These are phyloP conservation scores for Channa maculata DNA, from an alignment of 2,113 vertebrate species.

Conservation along the genomic window DNA sequence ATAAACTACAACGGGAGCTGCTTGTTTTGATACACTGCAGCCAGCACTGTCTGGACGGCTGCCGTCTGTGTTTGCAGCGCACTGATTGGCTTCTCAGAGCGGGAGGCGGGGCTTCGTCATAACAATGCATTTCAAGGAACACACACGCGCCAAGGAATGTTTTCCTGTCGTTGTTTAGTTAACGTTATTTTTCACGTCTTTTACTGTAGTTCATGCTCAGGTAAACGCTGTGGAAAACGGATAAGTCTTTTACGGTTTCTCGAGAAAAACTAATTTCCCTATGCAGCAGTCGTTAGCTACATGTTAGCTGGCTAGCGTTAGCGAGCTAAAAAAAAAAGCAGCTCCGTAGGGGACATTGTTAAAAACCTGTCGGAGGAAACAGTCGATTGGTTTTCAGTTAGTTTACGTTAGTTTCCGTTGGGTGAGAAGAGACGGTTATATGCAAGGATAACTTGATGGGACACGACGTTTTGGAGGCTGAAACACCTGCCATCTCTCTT, in stretches of 20 bases:
- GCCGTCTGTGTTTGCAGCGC: conserved; percentile 63
- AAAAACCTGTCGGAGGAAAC: conserved; percentile 29
- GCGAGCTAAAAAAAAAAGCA: conserved; percentile 53
- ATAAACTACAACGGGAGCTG: conserved; percentile 28
- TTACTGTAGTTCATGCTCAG: conserved; percentile 4
- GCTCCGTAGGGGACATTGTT: conserved; percentile 44
- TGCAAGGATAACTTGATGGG: conserved; percentile 51
- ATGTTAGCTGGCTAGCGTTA: conserved; percentile 63
- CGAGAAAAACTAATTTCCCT: not conserved
- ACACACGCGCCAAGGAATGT: conserved; percentile 83
- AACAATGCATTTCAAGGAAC: conserved; percentile 79
- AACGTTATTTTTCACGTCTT: not conserved
- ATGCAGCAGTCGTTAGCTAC: conserved; percentile 37
- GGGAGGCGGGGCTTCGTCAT: conserved; percentile 70
- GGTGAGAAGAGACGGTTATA: not conserved
- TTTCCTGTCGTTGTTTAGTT: conserved; percentile 41
- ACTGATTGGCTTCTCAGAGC: conserved; percentile 28
- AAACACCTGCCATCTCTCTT: conserved; percentile 52
- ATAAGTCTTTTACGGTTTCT: not conserved
- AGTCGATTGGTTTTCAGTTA: not conserved
- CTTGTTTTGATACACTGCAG: conserved; percentile 64
- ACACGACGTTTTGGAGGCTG: conserved; percentile 50
- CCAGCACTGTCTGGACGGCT: conserved; percentile 53
- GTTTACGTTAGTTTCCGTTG: not conserved
- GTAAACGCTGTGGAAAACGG: not conserved